These are phyloP conservation scores for Plagodis dolabraria DNA, from an alignment of 2,888 invertebrate genomes.

Conservation along the genomic window DNA sequence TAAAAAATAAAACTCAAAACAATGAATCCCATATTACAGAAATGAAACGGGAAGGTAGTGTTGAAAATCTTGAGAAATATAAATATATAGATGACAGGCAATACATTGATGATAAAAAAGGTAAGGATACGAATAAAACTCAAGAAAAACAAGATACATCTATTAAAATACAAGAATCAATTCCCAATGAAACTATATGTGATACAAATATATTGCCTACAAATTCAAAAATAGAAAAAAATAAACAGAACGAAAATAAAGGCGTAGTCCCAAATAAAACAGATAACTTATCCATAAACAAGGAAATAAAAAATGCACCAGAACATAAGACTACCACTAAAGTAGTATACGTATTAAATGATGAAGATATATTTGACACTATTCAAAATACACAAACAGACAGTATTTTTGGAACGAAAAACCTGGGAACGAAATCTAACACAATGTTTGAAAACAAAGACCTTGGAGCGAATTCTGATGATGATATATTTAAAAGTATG, in stretches of 20 bases:
- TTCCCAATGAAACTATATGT: slow-evolving; percentile 7
- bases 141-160: slow-evolving; percentile 5
- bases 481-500: slow-evolving; percentile 14
- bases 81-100: neutral
- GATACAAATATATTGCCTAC: slow-evolving; percentile 4
- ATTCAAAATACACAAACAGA: slow-evolving; percentile 23
- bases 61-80: neutral
- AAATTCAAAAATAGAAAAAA: neutral
- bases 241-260: slow-evolving; percentile 1
- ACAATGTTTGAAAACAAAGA: neutral
- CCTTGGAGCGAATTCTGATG: neutral
- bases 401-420: neutral
- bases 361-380: slow-evolving; percentile 72
- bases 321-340: slow-evolving; percentile 49
- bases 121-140: slow-evolving; percentile 3
- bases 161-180: slow-evolving; percentile 2
- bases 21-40: neutral
- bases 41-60: neutral
- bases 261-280: neutral
- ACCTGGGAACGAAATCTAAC: neutral
- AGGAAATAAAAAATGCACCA: slow-evolving; percentile 13
- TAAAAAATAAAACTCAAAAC: slow-evolving; percentile 4
- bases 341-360: slow-evolving; percentile 71
- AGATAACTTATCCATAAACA: neutral
- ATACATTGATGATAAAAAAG: neutral